Conservation (phyloP, 2,797 vertebrate genomes). For the Pangasius macronema region DNA sequence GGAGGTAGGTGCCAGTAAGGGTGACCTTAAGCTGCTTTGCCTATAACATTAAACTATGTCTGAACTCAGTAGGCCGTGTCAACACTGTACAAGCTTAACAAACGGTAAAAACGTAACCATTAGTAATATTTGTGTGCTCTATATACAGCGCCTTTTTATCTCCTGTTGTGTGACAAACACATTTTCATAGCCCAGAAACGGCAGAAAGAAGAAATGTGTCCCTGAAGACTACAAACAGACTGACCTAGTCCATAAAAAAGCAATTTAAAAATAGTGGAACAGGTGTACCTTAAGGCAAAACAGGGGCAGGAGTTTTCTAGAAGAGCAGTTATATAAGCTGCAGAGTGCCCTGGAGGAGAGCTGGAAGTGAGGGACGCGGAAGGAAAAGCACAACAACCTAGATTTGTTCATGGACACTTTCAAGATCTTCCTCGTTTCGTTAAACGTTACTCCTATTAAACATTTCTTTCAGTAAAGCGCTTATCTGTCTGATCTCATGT, state of each 20-base stretch:
- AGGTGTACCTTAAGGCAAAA: slow-evolving; percentile 19
- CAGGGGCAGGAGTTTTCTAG: slow-evolving; percentile 4
- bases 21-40: slow-evolving; percentile 4
- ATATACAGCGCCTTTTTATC: background rate
- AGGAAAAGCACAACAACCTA: slow-evolving; percentile 13
- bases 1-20: background rate
- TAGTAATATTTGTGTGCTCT: background rate
- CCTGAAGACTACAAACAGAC: slow-evolving; percentile 21
- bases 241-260: slow-evolving; percentile 18
- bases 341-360: slow-evolving; percentile 4
- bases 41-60: background rate
- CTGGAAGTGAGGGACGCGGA: background rate
- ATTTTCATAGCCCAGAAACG: background rate
- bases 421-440: background rate
- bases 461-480: background rate
- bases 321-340: slow-evolving; percentile 25
- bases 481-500: background rate
- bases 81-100: background rate
- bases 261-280: slow-evolving; percentile 30
- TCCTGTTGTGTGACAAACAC: background rate
- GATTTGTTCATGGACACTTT: background rate
- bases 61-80: background rate
- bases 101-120: background rate
- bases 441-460: background rate
- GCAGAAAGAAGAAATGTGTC: background rate